Base-by-base conservation (phyloP, 2,888 invertebrate genomes). In the Alloscopus bannaensis region DNA sequence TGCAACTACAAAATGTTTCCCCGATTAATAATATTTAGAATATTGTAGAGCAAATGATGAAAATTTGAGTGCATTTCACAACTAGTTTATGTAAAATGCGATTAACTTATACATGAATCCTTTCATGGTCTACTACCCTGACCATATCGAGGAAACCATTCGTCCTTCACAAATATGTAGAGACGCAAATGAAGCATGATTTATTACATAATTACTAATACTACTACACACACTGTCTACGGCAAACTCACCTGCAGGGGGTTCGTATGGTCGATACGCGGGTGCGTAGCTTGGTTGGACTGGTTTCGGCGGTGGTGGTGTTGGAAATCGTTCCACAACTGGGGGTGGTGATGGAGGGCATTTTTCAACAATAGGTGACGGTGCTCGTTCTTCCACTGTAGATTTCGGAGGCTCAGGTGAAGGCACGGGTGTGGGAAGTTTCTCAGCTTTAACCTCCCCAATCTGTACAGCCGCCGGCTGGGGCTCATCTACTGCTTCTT, bases 291-390 rank as follows among this genome's bases (percentile, higher is more conserved):
- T 22, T 22, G 36, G 55, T 28, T 42, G 31, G 24, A 36, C 16
- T 22, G 36, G 55, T 28, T 42, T 22, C 0, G 78, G 78, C 26
- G 78, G 57, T 31, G 71, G 77, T 11, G 64, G 64, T 55, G 81
- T 28, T 1, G 72, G 62, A 1, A 60, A 22, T 22, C 26, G 28
- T 29, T 80, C 65, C 6, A 66, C 20, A 6, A 55, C 3, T 18
- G 29, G 45, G 47, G 71, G 65, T 26, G 79, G 70, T 31, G 77
- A 28, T 62, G 28, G 59, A 31, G 47, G 29, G 42, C 40, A 40
- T 28, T 68, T 55, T 3, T 22, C 55, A 6, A 55, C 55, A 22
- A n/a, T 18, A n/a, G 50, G 50, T 4, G 36, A 36, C 6, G 13
- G 8, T 16, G 45, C n/a, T 3, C 45, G 52, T n/a, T 52, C 28